Conservation (phyloP, 2,797 vertebrate species). For the Darevskia mixta region DNA sequence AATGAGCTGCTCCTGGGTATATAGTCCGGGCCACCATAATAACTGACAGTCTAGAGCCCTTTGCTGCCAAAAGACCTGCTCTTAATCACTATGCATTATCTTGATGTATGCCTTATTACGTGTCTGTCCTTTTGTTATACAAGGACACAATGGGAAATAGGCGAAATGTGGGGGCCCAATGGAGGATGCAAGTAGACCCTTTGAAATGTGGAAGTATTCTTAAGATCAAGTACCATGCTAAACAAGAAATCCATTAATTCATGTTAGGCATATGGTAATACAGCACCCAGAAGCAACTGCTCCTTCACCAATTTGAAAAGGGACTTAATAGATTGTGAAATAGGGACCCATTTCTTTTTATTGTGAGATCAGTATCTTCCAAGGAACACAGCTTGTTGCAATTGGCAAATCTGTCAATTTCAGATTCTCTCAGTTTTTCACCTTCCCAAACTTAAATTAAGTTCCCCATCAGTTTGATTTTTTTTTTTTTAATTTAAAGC, state of each 20-base stretch:
- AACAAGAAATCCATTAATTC: background rate
- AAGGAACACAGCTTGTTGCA: background rate
- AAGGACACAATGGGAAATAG: background rate
- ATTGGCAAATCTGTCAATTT: no score
- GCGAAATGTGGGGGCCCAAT: background rate
- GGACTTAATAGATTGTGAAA: background rate
- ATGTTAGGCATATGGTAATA: background rate
- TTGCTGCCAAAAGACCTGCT: background rate
- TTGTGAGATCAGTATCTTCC: background rate
- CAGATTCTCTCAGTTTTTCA: no score
- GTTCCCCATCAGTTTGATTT: no score
- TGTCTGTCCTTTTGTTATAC: background rate
- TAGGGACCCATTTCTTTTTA: background rate
- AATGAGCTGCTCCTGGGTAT: background rate
- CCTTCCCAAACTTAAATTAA: no score
- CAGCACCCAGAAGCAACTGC: background rate
- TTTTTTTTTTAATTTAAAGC: no score
- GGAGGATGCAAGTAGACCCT: background rate
- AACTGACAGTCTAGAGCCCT: background rate
- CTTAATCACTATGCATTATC: background rate
- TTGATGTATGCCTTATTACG: background rate
- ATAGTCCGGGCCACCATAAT: background rate
- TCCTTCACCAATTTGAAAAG: background rate
- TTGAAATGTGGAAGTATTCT: background rate
- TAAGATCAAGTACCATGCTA: background rate